phyloP scores from a whole-genome alignment of 2,797 vertebrate species.

The Crenichthys baileyi region DNA sequence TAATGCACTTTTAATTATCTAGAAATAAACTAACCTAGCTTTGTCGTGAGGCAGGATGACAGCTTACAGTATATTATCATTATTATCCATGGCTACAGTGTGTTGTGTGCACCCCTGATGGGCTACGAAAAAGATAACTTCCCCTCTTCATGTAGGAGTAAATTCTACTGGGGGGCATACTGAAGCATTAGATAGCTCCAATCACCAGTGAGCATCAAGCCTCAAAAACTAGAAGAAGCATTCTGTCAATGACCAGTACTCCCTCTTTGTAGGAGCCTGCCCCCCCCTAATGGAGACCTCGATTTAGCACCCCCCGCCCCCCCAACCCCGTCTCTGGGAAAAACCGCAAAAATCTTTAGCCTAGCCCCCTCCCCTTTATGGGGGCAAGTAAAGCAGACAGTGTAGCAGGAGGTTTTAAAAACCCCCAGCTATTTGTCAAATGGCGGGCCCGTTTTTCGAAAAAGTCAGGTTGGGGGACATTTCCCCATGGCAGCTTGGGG shows the following conservation, averaged over 20 bases:
- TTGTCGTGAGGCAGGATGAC: neutral
- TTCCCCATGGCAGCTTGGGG: too few species aligned
- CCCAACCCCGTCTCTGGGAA: too few species aligned
- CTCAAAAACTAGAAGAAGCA: conserved; percentile 55
- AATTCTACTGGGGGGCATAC: neutral
- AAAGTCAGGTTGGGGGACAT: too few species aligned
- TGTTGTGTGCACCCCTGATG: conserved; percentile 40
- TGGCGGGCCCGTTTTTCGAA: too few species aligned
- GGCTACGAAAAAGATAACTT: conserved; percentile 64
- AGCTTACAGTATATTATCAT: neutral
- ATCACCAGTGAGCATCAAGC: conserved; percentile 31
- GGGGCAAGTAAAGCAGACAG: too few species aligned
- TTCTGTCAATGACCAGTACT: conserved; percentile 64
- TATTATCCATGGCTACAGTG: neutral
- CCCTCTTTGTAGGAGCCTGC: conserved; percentile 69
- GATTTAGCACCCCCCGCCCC: conserved; percentile 72
- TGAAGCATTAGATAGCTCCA: conserved; percentile 48
- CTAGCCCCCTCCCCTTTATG: conserved; percentile 43
- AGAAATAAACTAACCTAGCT: neutral
- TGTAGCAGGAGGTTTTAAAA: too few species aligned
- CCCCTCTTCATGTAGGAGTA: conserved; percentile 55
- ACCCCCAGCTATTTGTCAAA: too few species aligned
- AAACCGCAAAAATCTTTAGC: too few species aligned
- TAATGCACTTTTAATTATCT: neutral
- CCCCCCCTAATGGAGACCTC: too few species aligned